These are phyloP conservation scores for Drymodes brunneopygia DNA, from an alignment of 2,113 vertebrate species.

Conservation along the genomic window DNA sequence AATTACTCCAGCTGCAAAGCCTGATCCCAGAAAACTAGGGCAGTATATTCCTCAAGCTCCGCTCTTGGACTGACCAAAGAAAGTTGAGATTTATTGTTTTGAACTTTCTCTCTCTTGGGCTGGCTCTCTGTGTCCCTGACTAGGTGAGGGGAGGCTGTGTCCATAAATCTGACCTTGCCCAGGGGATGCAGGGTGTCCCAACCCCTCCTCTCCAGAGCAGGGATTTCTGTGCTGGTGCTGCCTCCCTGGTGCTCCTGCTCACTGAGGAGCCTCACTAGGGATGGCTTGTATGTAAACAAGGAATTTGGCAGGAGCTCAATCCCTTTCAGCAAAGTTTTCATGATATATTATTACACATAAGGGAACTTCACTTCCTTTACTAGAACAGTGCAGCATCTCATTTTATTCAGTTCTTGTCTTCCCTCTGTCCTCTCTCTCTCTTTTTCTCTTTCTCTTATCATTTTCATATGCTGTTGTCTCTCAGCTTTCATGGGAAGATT, in stretches of 20 bases:
- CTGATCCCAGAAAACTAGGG: conserved; percentile 8
- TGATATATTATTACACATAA: conserved; percentile 27
- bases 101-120: conserved; percentile 19
- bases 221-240: background rate
- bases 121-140: conserved; percentile 25
- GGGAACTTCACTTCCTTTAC: conserved; percentile 46
- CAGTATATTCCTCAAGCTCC: conserved; percentile 7
- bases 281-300: conserved; percentile 10
- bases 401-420: conserved; percentile 38
- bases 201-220: background rate
- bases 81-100: conserved; percentile 58
- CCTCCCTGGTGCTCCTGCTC: background rate
- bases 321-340: conserved; percentile 3
- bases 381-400: conserved; percentile 15
- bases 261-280: background rate
- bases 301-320: conserved; percentile 40
- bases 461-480: conserved; percentile 58
- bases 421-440: background rate
- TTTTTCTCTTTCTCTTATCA: background rate
- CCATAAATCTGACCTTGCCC: conserved; percentile 21
- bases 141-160: conserved; percentile 1
- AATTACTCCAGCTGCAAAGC: conserved; percentile 35
- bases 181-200: background rate
- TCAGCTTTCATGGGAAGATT: conserved; percentile 62
- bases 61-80: background rate